phyloP scores from a whole-genome alignment of 2,888 invertebrate genomes.

The Hybos culiciformis region DNA sequence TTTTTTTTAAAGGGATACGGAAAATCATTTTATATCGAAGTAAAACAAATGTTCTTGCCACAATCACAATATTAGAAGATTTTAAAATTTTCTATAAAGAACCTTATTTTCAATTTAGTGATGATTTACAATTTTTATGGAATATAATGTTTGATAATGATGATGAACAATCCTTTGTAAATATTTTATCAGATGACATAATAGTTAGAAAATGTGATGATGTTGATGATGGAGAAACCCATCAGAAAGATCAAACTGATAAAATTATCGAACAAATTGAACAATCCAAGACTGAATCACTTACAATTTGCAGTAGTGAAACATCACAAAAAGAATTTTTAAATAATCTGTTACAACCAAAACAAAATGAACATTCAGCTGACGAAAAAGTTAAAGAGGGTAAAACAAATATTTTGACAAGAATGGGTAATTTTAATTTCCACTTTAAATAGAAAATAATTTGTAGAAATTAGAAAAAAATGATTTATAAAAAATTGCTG shows the following conservation, averaged over 20 bases:
- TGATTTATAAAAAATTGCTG: too few relatives aligned
- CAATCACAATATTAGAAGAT: constrained; percentile 14
- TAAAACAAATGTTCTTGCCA: constrained; percentile 21
- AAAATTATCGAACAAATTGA: not conserved
- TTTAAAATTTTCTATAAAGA: constrained; percentile 17
- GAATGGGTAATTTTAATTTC: too few relatives aligned
- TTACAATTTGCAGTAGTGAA: too few relatives aligned
- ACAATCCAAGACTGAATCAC: constrained; percentile 14
- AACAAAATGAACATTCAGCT: too few relatives aligned
- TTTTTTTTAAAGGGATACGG: too few relatives aligned
- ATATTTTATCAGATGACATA: constrained; percentile 11
- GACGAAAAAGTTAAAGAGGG: too few relatives aligned
- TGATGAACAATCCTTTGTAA: constrained; percentile 11
- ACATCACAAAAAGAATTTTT: too few relatives aligned
- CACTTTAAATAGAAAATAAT: too few relatives aligned
- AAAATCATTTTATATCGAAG: constrained; percentile 23
- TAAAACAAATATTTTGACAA: too few relatives aligned
- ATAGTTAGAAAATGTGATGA: not conserved
- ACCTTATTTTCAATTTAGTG: constrained; percentile 32
- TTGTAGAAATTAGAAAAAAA: too few relatives aligned
- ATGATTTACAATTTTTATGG: constrained; percentile 40
- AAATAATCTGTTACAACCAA: too few relatives aligned
- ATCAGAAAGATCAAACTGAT: constrained; percentile 5
- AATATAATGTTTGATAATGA: constrained; percentile 38
- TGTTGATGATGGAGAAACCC: not conserved